Evolutionary conservation across 2,797 vertebrate genomes (phyloP).

Genomic region (Momotus momota): DNA sequence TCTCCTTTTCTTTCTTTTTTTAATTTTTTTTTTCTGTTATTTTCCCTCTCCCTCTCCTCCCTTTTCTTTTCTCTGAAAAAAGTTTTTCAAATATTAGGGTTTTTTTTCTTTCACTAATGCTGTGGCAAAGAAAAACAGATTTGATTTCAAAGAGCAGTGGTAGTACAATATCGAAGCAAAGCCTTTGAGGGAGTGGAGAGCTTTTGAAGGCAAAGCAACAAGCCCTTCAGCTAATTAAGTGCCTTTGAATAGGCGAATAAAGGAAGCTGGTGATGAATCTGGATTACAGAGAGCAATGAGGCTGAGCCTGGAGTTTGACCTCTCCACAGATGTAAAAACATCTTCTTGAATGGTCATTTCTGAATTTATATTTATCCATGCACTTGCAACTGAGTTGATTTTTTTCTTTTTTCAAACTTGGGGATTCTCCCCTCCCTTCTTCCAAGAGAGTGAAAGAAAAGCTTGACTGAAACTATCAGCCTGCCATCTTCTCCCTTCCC

Average conservation of each 20-base stretch:
- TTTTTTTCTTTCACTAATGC: conserved; percentile 4
- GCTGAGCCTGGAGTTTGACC: conserved; percentile 40
- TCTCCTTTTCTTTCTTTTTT: too few relatives aligned
- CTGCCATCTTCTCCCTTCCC: neutral
- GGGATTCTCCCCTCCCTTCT: neutral
- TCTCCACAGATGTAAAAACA: conserved; percentile 44
- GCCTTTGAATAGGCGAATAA: conserved; percentile 77
- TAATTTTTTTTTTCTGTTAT: neutral
- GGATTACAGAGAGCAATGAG: conserved; percentile 38
- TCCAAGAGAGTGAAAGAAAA: neutral
- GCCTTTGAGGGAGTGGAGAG: conserved; percentile 64
- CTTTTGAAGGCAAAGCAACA: conserved; percentile 75
- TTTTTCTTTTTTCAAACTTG: neutral
- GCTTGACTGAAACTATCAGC: neutral
- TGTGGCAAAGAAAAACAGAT: conserved; percentile 28
- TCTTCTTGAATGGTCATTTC: conserved; percentile 48
- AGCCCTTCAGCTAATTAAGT: conserved; percentile 78
- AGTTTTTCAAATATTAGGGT: neutral
- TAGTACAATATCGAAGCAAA: conserved; percentile 54
- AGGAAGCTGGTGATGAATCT: conserved; percentile 74
- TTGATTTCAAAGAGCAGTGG: conserved; percentile 72
- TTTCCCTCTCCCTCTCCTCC: too few relatives aligned
- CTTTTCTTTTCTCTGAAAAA: neutral
- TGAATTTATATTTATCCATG: conserved; percentile 21
- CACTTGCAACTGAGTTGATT: neutral